phyloP scores from a whole-genome alignment of 2,888 invertebrate genomes.

The Lasiommata megera region DNA sequence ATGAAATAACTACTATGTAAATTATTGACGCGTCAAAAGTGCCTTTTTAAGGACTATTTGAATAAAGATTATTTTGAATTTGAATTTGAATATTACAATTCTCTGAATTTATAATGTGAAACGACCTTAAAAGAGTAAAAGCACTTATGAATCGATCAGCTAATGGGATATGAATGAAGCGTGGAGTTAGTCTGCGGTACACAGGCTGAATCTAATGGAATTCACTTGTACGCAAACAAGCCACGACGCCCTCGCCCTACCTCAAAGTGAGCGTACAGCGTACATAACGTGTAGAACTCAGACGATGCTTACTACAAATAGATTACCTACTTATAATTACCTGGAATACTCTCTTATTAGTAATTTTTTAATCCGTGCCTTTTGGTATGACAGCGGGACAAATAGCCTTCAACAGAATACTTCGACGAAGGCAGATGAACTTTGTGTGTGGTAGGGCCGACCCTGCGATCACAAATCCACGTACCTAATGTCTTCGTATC shows the following conservation, averaged over 20 bases:
- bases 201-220: slow-evolving; percentile 77
- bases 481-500: no score
- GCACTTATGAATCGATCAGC: slow-evolving; percentile 75
- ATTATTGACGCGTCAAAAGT: no score
- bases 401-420: no score
- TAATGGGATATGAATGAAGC: slow-evolving; percentile 79
- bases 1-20: no score
- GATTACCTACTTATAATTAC: no score
- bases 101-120: not conserved
- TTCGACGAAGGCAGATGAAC: no score
- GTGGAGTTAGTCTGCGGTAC: slow-evolving; percentile 64
- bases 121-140: slow-evolving; percentile 50
- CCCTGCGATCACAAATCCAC: no score
- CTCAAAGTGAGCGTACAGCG: slow-evolving; percentile 25
- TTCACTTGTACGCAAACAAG: slow-evolving; percentile 80
- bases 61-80: no score
- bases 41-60: no score
- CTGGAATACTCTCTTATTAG: not conserved
- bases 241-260: slow-evolving; percentile 59
- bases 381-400: no score
- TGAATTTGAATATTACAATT: no score
- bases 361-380: not conserved
- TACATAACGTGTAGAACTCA: slow-evolving; percentile 19
- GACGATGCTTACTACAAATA: slow-evolving; percentile 12
- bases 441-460: no score